Base-by-base conservation (phyloP, 92 coral and sea anemone species). In the Siderastrea siderea region DNA sequence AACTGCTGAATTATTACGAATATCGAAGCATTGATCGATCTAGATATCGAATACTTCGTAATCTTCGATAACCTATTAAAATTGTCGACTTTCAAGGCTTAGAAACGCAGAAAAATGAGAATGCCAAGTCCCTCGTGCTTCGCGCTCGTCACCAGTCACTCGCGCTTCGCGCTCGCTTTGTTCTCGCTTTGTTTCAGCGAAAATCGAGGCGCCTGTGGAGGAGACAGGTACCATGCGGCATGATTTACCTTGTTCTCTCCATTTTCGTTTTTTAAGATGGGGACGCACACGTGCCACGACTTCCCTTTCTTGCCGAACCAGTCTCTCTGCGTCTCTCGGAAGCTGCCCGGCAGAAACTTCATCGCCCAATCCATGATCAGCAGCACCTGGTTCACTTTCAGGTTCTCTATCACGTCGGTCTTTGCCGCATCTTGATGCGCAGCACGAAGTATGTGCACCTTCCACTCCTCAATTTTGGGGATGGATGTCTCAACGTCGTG, bases 271-370 rank as follows among this genome's bases (percentile, higher is more conserved):
- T 75, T 75, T 57, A 53, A 19, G 38, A 79, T 45, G 7, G 84
- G 52, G 12, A 68, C 84, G 12, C 53, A 19, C 54, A 79, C 84
- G n/a, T 79, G 84, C 84, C 84, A 79, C 45, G 74, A 70, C 44
- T 59, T 67, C 16, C 84, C 84, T 49, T 64, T 79, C 17, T 79
- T 62, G 58, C 84, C 84, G n/a, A 79, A 79, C 84, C 84, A 79
- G 54, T 79, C 84, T 3, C 71, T 26, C 11, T 79, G 84, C 19
- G 67, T 79, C 45, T 79, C 84, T 61, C 84, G 50, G 15, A 62
- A 79, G 5, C 84, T 79, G 72, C 45, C 26, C 16, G 66, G 66
- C 65, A 61, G 4, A 61, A 61, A 61, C 16, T 61, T 61, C 9
- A 69, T 69, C 50, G 76, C 54, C 84, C 84, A 79, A 55, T 79